Evolutionary conservation across 2,113 vertebrate genomes (phyloP).

Genomic region (Ammodytes dubius): DNA sequence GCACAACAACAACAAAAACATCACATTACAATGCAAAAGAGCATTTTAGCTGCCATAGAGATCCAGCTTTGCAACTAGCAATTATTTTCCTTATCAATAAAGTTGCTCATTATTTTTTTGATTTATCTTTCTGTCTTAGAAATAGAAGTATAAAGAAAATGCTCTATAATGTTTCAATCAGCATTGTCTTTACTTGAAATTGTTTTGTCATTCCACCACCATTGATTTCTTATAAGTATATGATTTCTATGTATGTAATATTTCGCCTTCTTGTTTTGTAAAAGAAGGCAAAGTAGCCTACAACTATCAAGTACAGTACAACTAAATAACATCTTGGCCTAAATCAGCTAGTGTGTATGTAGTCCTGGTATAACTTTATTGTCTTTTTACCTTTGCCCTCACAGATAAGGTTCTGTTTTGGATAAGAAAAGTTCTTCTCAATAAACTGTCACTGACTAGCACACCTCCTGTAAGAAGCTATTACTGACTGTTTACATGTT

Average conservation of each 20-base stretch:
- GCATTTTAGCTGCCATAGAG: background rate
- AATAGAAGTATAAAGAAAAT: too few relatives aligned
- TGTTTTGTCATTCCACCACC: too few relatives aligned
- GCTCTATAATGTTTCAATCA: too few relatives aligned
- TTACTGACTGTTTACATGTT: background rate
- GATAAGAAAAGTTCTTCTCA: constrained; percentile 9
- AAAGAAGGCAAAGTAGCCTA: too few relatives aligned
- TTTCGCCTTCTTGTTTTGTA: too few relatives aligned
- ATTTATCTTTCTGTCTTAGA: too few relatives aligned
- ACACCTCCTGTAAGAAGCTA: background rate
- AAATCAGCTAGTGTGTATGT: background rate
- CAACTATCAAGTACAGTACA: background rate
- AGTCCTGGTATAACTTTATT: background rate
- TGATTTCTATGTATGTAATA: too few relatives aligned
- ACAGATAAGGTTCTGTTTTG: background rate
- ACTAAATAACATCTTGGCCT: background rate
- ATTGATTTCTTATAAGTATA: too few relatives aligned
- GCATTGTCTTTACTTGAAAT: too few relatives aligned
- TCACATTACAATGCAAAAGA: background rate
- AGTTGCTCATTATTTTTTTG: too few relatives aligned
- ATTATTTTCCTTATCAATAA: too few relatives aligned
- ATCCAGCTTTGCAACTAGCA: too few relatives aligned
- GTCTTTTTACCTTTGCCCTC: constrained; percentile 10
- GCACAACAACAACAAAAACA: background rate
- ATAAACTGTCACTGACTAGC: background rate